phyloP scores from a whole-genome alignment of 2,888 invertebrate species.

The Drepana falcataria region DNA sequence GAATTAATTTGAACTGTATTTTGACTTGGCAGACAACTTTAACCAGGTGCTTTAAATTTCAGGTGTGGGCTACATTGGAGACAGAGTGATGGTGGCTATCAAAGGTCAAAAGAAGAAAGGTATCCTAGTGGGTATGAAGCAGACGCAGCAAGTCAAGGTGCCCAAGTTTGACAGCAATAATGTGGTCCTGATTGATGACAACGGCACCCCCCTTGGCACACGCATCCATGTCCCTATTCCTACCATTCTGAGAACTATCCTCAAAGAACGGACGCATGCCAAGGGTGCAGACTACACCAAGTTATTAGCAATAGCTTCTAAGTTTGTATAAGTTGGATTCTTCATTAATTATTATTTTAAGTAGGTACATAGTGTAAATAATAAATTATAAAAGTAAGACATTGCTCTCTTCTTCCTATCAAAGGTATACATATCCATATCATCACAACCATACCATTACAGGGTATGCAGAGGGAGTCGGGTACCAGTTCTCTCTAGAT shows the following conservation, averaged over 20 bases:
- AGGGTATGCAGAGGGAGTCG: too few species aligned
- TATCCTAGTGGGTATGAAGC: conserved; percentile 87
- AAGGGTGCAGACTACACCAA: conserved; percentile 96
- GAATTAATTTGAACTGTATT: too few species aligned
- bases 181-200: conserved; percentile 96
- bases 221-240: conserved; percentile 97
- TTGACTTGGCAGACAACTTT: too few species aligned
- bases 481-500: too few species aligned
- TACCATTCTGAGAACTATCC: conserved; percentile 88
- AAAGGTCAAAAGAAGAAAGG: conserved; percentile 97
- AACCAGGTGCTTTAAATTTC: conserved; percentile 15
- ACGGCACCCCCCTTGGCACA: conserved; percentile 95
- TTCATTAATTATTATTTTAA: conserved; percentile 5
- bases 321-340: conserved; percentile 82
- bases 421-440: too few species aligned
- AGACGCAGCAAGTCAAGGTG: conserved; percentile 87
- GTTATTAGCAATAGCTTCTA: conserved; percentile 91
- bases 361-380: conserved; percentile 33
- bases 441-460: too few species aligned
- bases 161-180: conserved; percentile 98
- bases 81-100: conserved; percentile 94
- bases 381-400: conserved; percentile 14
- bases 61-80: conserved; percentile 82
- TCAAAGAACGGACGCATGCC: conserved; percentile 87
- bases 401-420: too few species aligned